Base-by-base conservation (phyloP, 2,888 invertebrate species). In the Lordiphosa fenestrarum region DNA sequence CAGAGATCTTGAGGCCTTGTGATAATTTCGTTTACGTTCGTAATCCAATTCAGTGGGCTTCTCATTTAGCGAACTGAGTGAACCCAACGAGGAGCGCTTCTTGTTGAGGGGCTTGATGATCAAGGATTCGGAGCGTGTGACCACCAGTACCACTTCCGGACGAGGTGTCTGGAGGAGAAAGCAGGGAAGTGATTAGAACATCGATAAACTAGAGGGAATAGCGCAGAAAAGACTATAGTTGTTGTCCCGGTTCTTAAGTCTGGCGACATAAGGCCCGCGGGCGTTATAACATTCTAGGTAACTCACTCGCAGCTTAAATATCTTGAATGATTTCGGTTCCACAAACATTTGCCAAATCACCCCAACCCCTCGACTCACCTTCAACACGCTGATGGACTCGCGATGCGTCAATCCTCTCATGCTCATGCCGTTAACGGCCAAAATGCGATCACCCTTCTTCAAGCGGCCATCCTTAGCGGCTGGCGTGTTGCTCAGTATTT, bases 391-490 rank as follows among this genome's bases (percentile, higher is more conserved):
- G 74, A 96, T 93, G 73, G 97, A 96, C 88, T 97, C 95, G 38
- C 94, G 92, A 88, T 98, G 97, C 36, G 95, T 96, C 59, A 97
- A 91, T 47, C 95, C 96, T 70, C 93, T 91, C 91, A 97, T 95
- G 81, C 92, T 92, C 87, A 93, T 92, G 40, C 96, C 96, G 88
- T 98, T 98, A 72, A 98, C 96, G 75, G 96, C 95, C 73, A 96
- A 90, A 67, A 98, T 94, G 88, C 96, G 93, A 86, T 96, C 96
- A 12, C 97, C 97, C 85, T 95, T 93, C 88, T 95, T 94, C 46
- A 98, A 91, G 51, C 94, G 91, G 5, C 97, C 97, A 86, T 97
- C 96, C 82, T 93, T 93, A 81, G 95, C 95, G 39, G 97, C 97
- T 50, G 95, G 93, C 81, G 96, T 96, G 72, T 96, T 96, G 57